Evolutionary conservation across 2,797 vertebrate genomes (phyloP).

Genomic region (Hydrophis major): DNA sequence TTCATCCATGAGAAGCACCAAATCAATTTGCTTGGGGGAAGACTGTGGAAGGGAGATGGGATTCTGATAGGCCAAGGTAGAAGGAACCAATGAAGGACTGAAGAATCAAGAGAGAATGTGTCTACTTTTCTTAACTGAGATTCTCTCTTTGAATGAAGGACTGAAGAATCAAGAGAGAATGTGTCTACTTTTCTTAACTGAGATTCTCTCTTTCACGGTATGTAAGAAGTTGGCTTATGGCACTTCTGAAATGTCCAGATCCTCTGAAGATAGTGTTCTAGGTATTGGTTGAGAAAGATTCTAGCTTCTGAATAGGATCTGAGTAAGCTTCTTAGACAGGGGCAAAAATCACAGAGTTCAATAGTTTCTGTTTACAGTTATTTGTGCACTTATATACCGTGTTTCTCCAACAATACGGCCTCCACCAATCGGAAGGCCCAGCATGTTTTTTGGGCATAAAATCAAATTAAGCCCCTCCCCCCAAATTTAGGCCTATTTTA

Average conservation of each 20-base stretch:
- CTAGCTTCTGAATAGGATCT: not conserved
- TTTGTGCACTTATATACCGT: not conserved
- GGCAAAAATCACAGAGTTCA: not conserved
- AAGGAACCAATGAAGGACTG: not conserved
- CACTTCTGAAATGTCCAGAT: not conserved
- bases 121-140: not conserved
- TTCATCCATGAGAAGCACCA: not conserved
- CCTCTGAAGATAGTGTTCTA: not conserved
- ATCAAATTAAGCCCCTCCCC: too few relatives aligned
- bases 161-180: not conserved
- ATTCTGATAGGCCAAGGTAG: not conserved
- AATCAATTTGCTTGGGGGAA: not conserved
- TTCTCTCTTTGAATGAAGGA: not conserved
- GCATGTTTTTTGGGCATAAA: too few relatives aligned
- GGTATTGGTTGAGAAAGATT: not conserved
- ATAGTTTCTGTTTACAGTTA: not conserved
- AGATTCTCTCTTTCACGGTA: not conserved
- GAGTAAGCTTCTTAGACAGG: not conserved
- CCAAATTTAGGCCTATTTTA: too few relatives aligned
- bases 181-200: not conserved
- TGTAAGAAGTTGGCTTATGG: not conserved
- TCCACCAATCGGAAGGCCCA: too few relatives aligned
- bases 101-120: not conserved
- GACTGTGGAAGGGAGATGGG: not conserved
- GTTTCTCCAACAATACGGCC: too few relatives aligned